A percentile compares a stretch with the other conserved stretches of the same genome.
phyloP scores from a whole-genome alignment of 1,140 invertebrate species.

The Drosophila mauritiana region DNA sequence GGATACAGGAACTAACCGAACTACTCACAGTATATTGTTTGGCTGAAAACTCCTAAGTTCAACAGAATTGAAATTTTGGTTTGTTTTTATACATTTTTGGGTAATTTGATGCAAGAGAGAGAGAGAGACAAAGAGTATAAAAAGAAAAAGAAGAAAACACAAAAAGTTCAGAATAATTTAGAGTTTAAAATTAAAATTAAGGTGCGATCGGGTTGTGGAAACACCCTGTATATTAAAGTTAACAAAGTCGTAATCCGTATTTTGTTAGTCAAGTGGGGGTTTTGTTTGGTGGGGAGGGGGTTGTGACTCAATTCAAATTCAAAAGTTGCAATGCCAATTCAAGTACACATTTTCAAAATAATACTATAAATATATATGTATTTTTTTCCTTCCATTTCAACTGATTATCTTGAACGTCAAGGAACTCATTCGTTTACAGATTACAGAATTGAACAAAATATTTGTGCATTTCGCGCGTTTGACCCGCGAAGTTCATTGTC shows the following conservation, averaged over 20 bases:
- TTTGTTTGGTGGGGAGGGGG: neutral
- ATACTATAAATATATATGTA: neutral
- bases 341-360: neutral
- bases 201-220: slow-evolving; percentile 2
- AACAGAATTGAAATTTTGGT: slow-evolving; percentile 52
- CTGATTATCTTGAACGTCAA: slow-evolving; percentile 28
- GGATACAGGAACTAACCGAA: slow-evolving; percentile 40
- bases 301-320: slow-evolving; percentile 14
- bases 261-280: slow-evolving; percentile 17
- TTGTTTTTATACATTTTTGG: slow-evolving; percentile 17
- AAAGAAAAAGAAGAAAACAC: slow-evolving; percentile 77
- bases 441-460: slow-evolving; percentile 51
- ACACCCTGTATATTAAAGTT: neutral
- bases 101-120: slow-evolving; percentile 37
- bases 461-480: slow-evolving; percentile 49
- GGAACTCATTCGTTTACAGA: slow-evolving; percentile 37
- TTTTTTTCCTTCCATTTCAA: slow-evolving; percentile 3
- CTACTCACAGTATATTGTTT: slow-evolving; percentile 85
- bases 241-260: slow-evolving; percentile 17
- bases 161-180: slow-evolving; percentile 66
- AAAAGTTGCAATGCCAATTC: slow-evolving; percentile 31
- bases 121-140: slow-evolving; percentile 46
- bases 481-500: slow-evolving; percentile 33
- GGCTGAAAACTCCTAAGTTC: slow-evolving; percentile 83
- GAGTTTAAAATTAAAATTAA: slow-evolving; percentile 36